phyloP scores from a whole-genome alignment of 2,113 vertebrate genomes.

The Osmerus mordax region DNA sequence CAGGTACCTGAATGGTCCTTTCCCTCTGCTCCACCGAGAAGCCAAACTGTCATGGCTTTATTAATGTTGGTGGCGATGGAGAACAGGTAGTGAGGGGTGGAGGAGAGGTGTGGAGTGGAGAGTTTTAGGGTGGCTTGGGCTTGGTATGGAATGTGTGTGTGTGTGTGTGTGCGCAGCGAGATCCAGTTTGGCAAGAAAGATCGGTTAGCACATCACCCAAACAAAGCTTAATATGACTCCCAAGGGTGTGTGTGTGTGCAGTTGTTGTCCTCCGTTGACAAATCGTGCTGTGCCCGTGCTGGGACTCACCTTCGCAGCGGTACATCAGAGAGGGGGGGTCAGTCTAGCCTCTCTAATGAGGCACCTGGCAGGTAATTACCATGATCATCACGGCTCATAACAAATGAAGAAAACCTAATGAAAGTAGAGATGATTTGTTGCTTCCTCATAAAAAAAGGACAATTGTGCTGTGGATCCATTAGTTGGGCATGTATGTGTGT shows the following conservation, averaged over 20 bases:
- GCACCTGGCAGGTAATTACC: background rate
- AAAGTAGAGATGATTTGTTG: background rate
- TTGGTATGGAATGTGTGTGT: too few relatives aligned
- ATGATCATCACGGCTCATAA: background rate
- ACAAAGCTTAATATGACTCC: too few relatives aligned
- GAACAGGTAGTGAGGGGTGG: background rate
- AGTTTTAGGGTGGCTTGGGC: too few relatives aligned
- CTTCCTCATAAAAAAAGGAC: slow-evolving; percentile 28
- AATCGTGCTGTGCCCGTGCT: too few relatives aligned
- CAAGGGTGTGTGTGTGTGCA: too few relatives aligned
- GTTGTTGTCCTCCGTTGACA: too few relatives aligned
- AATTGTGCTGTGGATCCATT: slow-evolving; percentile 21
- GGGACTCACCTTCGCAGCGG: too few relatives aligned
- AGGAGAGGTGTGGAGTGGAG: too few relatives aligned
- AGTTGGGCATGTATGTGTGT: background rate
- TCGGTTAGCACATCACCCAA: too few relatives aligned
- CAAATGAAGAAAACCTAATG: slow-evolving; percentile 19
- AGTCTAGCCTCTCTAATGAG: background rate
- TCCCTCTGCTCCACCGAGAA: background rate
- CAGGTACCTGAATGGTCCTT: background rate
- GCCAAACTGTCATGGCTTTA: background rate
- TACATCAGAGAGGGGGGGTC: background rate
- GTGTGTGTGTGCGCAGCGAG: too few relatives aligned
- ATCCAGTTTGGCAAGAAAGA: too few relatives aligned
- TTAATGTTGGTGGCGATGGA: background rate